Percentiles rank a stretch among this genome's conserved stretches.
phyloP scores from a whole-genome alignment of 2,888 invertebrate genomes.

The Drosophila monieri region DNA sequence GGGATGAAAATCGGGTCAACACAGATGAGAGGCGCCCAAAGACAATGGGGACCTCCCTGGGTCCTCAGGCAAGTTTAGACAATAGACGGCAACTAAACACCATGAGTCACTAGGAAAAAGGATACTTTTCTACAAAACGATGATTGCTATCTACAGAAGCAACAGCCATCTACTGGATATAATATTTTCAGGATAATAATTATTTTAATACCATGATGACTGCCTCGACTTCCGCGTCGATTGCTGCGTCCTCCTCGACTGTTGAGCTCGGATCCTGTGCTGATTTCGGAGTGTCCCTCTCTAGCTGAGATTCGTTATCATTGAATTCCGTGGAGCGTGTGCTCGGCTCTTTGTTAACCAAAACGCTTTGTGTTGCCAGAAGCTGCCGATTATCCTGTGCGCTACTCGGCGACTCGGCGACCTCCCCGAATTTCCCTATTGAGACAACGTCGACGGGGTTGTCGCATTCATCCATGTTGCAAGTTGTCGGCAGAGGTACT shows the following conservation, averaged over 20 bases:
- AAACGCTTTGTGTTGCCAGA: constrained; percentile 4
- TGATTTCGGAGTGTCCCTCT: constrained; percentile 26
- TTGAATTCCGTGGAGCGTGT: constrained; percentile 16
- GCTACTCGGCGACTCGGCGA: constrained; percentile 22
- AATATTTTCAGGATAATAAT: not conserved
- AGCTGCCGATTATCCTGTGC: constrained; percentile 9
- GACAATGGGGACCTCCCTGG: constrained; percentile 30
- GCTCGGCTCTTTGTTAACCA: constrained; percentile 26
- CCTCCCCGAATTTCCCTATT: constrained; percentile 81
- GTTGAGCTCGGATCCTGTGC: constrained; percentile 28
- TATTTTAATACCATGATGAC: constrained; percentile 64
- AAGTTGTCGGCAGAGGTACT: constrained; percentile 71
- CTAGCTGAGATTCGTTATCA: constrained; percentile 32
- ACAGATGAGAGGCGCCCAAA: constrained; percentile 47
- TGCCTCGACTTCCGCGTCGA: constrained; percentile 75
- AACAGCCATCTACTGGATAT: not conserved
- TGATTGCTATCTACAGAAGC: constrained; percentile 13
- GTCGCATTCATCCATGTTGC: constrained; percentile 85
- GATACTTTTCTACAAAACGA: constrained; percentile 21
- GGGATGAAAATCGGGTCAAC: constrained; percentile 53
- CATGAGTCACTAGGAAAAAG: constrained; percentile 31
- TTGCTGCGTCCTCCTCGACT: constrained; percentile 63
- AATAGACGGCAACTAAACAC: constrained; percentile 52
- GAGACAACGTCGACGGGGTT: constrained; percentile 83
- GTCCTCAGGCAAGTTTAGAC: constrained; percentile 18